Base-by-base conservation (phyloP, 2,888 invertebrate species). In the Blastobasis lacticolella region DNA sequence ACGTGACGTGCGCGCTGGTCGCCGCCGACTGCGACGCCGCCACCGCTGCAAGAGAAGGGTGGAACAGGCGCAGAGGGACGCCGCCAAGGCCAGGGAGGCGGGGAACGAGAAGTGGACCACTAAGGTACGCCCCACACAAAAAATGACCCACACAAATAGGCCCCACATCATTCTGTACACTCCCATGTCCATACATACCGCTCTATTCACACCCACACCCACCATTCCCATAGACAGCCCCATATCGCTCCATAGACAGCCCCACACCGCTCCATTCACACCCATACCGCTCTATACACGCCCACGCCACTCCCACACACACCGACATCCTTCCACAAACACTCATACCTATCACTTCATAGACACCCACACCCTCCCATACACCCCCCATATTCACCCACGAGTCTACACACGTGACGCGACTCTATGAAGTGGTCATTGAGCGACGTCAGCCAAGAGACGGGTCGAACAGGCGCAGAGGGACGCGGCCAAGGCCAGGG, bases 31-130 rank as follows among this genome's bases (percentile, higher is more conserved):
- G 98, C 67, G 96, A 97, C 73, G 93, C 92, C 64, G 99, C 99
- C 47, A 98, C 99, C 41, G 91, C 91, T 63, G 95, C 96, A 99
- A 99, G 89, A 94, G 92, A 59, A 79, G 89, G 62, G 92, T 99
- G 51, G 99, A 99, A 88, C 98, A 99, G 83, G 92, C 94, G 73
- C 99, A 99, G 88, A 90, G 99, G 50, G 95, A 97, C 58, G 96
- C 97, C 78, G 98, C 96, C 42, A 95, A 95, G 78, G 86, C 90
- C 36, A 89, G 98, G 50, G 94, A 94, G 71, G 94, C 95, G 55
- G 90, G 75, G 53, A 93, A 92, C 47, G 78, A 90, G 36, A 90
- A 91, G 66, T 97, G 97, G 96, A 90, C 94, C 74, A 95, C 95
- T 46, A 95, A 94, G 90, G 95, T 95, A 42, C 42, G 8, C 5